Percentiles rank a stretch among this genome's conserved stretches.
Conservation (phyloP, 2,888 invertebrate genomes). For the Pelosia muscerda region DNA sequence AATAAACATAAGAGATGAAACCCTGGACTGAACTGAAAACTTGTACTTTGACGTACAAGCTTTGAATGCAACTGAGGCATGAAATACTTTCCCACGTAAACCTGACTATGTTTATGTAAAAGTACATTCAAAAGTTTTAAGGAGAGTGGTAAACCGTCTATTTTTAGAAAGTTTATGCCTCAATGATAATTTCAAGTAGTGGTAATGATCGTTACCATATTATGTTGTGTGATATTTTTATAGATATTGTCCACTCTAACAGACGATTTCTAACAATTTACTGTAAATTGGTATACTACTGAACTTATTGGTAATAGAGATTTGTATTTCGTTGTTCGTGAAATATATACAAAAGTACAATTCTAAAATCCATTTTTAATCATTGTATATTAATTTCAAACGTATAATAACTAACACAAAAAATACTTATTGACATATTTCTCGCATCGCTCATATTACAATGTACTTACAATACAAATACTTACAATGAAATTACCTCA, state of each 20-base stretch:
- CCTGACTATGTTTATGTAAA: neutral
- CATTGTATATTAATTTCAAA: neutral
- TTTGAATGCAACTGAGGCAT: neutral
- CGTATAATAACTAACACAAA: too few relatives aligned
- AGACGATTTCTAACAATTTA: neutral
- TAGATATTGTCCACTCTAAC: neutral
- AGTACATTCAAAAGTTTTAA: neutral
- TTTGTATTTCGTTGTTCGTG: too few relatives aligned
- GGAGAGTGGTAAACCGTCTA: neutral
- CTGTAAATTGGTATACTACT: too few relatives aligned
- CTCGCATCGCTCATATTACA: neutral
- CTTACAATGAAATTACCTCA: neutral
- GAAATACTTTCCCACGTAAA: neutral
- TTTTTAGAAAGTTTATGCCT: slow-evolving; percentile 9
- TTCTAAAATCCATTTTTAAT: neutral
- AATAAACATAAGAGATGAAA: neutral
- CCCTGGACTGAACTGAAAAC: too few relatives aligned
- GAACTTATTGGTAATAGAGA: too few relatives aligned
- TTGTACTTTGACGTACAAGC: neutral
- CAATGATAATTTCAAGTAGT: neutral
- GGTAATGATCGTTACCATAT: neutral
- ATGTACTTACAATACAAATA: neutral
- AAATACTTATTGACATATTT: too few relatives aligned
- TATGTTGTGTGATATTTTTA: neutral
- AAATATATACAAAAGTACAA: neutral